Evolutionary conservation across 2,888 invertebrate species (phyloP).

Genomic region (Tryphoninae sp.): DNA sequence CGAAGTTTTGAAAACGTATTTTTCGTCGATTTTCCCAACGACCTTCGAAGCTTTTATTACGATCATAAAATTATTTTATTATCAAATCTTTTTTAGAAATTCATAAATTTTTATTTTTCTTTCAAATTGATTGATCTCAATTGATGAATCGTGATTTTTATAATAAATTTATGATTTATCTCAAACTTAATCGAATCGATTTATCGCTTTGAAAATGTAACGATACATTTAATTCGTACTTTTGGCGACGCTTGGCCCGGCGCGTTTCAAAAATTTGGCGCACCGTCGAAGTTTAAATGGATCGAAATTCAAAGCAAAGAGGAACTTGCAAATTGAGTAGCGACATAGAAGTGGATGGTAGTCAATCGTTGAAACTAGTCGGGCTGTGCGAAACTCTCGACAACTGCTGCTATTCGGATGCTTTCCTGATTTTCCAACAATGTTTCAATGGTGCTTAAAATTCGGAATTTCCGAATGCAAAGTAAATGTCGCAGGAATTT

Average conservation of each 20-base stretch:
- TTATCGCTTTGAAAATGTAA: not conserved
- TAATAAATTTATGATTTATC: not conserved
- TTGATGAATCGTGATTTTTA: no score
- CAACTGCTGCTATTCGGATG: not conserved
- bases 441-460: slow-evolving; percentile 3
- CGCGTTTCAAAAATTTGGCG: not conserved
- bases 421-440: slow-evolving; percentile 4
- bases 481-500: not conserved
- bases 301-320: not conserved
- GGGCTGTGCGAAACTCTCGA: slow-evolving; percentile 13
- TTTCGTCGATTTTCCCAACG: not conserved
- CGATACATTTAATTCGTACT: not conserved
- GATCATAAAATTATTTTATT: not conserved
- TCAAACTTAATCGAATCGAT: not conserved
- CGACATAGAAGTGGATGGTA: slow-evolving; percentile 6
- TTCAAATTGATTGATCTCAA: no score
- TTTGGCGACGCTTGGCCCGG: not conserved
- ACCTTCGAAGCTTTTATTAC: not conserved
- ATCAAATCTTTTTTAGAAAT: not conserved
- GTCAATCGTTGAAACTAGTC: slow-evolving; percentile 8
- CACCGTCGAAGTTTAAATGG: not conserved
- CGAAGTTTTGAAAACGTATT: no score
- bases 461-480: slow-evolving; percentile 13
- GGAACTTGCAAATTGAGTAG: slow-evolving; percentile 24
- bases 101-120: no score